phyloP scores from a whole-genome alignment of 2,797 vertebrate species.

The Austrolebias charrua region DNA sequence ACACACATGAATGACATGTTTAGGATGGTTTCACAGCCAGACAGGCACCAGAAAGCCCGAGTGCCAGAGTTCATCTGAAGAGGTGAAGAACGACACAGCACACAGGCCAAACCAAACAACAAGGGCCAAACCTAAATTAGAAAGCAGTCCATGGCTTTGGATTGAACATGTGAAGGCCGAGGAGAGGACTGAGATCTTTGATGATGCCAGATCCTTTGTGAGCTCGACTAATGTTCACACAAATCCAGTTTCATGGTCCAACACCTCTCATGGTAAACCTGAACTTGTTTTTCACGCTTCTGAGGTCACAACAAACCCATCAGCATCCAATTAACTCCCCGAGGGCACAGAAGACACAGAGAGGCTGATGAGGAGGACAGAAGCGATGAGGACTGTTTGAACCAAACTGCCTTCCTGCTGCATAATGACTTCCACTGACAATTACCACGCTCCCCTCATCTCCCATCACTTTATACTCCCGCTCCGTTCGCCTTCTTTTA shows the following conservation, averaged over 20 bases:
- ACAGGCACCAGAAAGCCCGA: constrained; percentile 61
- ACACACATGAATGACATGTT: constrained; percentile 50
- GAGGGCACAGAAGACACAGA: constrained; percentile 34
- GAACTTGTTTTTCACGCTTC: constrained; percentile 18
- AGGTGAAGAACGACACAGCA: constrained; percentile 16
- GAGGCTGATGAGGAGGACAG: constrained; percentile 52
- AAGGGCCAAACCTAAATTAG: constrained; percentile 36
- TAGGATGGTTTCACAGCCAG: constrained; percentile 55
- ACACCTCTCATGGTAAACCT: constrained; percentile 6
- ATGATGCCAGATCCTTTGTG: constrained; percentile 28
- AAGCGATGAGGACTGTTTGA: constrained; percentile 49
- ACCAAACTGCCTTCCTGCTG: constrained; percentile 53
- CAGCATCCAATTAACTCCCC: constrained; percentile 63
- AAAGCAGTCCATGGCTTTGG: constrained; percentile 32
- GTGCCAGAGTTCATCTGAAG: constrained; percentile 35
- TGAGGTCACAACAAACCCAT: constrained; percentile 43
- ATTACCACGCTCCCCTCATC: constrained; percentile 49
- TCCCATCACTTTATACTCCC: constrained; percentile 21
- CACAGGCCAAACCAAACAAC: constrained; percentile 14
- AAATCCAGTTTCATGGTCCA: constrained; percentile 34
- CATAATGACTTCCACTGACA: constrained; percentile 69
- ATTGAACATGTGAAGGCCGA: constrained; percentile 31
- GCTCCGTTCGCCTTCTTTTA: constrained; percentile 46
- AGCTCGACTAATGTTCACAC: background rate
- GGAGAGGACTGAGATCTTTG: constrained; percentile 20